Conservation (phyloP, 1,140 invertebrate genomes). For the Drosophila lini region DNA sequence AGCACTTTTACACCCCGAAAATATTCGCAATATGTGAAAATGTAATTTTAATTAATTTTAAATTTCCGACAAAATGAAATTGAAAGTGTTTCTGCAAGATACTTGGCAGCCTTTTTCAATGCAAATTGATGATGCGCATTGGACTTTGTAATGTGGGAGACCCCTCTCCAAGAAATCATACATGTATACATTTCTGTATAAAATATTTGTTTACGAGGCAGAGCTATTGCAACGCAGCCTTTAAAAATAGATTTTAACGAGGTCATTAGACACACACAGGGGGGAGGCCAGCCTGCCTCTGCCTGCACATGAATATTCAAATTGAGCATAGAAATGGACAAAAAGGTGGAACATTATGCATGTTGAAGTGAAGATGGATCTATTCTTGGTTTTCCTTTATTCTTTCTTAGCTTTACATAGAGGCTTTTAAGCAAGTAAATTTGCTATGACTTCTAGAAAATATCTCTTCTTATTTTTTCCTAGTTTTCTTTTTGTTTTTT, state of each 20-base stretch:
- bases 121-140: conserved; percentile 17
- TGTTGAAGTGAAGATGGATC: conserved; percentile 25
- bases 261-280: conserved; percentile 73
- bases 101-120: conserved; percentile 46
- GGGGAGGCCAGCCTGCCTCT: conserved; percentile 25
- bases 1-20: conserved; percentile 40
- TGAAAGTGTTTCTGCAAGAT: conserved; percentile 40
- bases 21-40: conserved; percentile 56
- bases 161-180: conserved; percentile 52
- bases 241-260: conserved; percentile 78
- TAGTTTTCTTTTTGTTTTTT: conserved; percentile 1
- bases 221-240: conserved; percentile 45
- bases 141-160: conserved; percentile 64
- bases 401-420: neutral
- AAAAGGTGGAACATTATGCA: conserved; percentile 22
- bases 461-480: neutral
- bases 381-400: conserved; percentile 12
- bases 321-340: conserved; percentile 45
- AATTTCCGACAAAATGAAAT: conserved; percentile 46
- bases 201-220: conserved; percentile 16
- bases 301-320: conserved; percentile 32
- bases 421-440: neutral
- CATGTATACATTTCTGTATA: conserved; percentile 7
- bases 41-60: conserved; percentile 66
- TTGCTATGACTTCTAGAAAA: neutral